These are phyloP conservation scores for Danio tinwini DNA, from an alignment of 2,797 vertebrate species.

Conservation along the genomic window DNA sequence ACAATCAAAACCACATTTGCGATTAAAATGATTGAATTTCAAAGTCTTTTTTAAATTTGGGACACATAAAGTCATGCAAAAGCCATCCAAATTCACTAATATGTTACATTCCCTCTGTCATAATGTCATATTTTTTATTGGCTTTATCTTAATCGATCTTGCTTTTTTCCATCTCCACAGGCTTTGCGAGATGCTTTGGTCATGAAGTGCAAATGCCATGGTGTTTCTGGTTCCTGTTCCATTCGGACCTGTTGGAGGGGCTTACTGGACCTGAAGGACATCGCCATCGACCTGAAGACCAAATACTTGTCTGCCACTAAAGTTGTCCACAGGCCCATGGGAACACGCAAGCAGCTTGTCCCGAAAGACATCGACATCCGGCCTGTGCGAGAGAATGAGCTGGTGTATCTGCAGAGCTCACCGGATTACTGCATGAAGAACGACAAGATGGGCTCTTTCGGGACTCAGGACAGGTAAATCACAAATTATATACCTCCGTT, in stretches of 20 bases:
- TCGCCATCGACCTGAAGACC: constrained; percentile 93
- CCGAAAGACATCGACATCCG: constrained; percentile 98
- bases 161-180: constrained; percentile 66
- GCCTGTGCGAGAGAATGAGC: constrained; percentile 93
- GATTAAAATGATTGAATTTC: constrained; percentile 4
- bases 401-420: constrained; percentile 96
- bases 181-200: constrained; percentile 90
- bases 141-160: not conserved
- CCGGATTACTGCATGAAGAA: constrained; percentile 95
- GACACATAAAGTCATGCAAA: not conserved
- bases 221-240: constrained; percentile 97
- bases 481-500: constrained; percentile 1
- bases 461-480: constrained; percentile 95
- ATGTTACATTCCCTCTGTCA: not conserved
- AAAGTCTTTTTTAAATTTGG: not conserved
- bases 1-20: not conserved
- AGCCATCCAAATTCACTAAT: not conserved
- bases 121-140: constrained; percentile 4
- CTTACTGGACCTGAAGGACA: constrained; percentile 90
- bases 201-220: constrained; percentile 98
- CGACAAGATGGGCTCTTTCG: constrained; percentile 92
- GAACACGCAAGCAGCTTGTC: constrained; percentile 95
- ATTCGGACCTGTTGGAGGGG: constrained; percentile 98
- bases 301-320: constrained; percentile 97
- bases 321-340: constrained; percentile 93